A percentile compares a stretch with the other conserved stretches of the same genome.
Conservation (phyloP, 2,113 vertebrate species). For the Oncorhynchus masou region DNA sequence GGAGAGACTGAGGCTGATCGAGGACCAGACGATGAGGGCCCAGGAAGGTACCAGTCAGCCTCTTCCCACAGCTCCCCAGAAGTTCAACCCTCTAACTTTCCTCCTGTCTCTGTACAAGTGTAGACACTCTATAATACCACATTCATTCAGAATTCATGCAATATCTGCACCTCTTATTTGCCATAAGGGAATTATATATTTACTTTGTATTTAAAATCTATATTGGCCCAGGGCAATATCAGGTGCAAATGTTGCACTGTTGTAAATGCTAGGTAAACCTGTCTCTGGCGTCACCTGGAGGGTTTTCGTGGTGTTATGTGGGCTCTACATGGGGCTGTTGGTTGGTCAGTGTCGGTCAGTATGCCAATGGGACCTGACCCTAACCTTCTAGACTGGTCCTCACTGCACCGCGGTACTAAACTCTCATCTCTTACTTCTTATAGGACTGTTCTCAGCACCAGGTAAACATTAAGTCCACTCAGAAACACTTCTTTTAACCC, state of each 20-base stretch:
- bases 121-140: neutral
- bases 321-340: neutral
- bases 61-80: neutral
- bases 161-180: neutral
- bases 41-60: slow-evolving; percentile 82
- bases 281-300: neutral
- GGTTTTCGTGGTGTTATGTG: neutral
- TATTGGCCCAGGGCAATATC: neutral
- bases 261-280: neutral
- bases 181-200: no score
- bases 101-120: neutral
- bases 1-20: slow-evolving; percentile 88
- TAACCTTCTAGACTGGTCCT: neutral
- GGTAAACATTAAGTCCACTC: slow-evolving; percentile 19
- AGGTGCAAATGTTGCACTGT: neutral
- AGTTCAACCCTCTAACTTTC: no score
- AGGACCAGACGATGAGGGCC: slow-evolving; percentile 92
- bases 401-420: slow-evolving; percentile 4
- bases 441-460: slow-evolving; percentile 22
- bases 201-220: neutral
- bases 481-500: slow-evolving; percentile 6
- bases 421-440: slow-evolving; percentile 21
- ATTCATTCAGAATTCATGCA: neutral
- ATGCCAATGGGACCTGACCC: neutral
- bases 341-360: neutral